Base-by-base conservation (phyloP, 2,888 invertebrate genomes). In the Cotesia congregata region DNA sequence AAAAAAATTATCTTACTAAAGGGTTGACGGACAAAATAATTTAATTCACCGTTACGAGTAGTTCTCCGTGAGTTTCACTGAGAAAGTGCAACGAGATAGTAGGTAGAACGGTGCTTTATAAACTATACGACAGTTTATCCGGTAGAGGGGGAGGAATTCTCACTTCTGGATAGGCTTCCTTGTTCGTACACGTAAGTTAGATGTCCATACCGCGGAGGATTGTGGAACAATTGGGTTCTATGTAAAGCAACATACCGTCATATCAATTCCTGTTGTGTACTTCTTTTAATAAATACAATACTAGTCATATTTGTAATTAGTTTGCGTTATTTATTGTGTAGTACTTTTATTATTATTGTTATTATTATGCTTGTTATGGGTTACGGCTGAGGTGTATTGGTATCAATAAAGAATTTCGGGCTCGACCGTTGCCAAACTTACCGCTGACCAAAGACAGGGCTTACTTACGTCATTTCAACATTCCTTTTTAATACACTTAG, bases 51-150 rank as follows among this genome's bases (percentile, higher is more conserved):
- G 50, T 50, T 62, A 64, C 62, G 85, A 86, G 86, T 84, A 83
- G 83, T 84, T 83, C 85, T 83, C 83, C 80, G 83, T 84, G 88
- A 88, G 88, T 89, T 88, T 89, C 88, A 89, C 89, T 87, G 85
- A 85, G 88, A 86, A 88, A 89, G 88, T 89, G 89, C 86, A 89
- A 86, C 83, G 81, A 86, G 87, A 85, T 87, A 86, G 87, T 86
- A 84, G 82, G 82, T 77, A 80, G 82, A 82, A 83, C 88, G 86
- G 84, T 88, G 87, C 89, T 89, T 89, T 89, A 89, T 89, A 89
- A 89, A 89, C 85, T 89, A 88, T 83, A 85, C 72, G 77, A 71
- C 74, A 76, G 72, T 73, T 71, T 73, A 62, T 69, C 61, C 67
- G 61, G 50, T 70, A 64, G 76, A 69, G 76, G 69, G 59, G 71